Evolutionary conservation across 2,797 vertebrate genomes (phyloP), one percentile per base, ranked within the genome.

Genomic region (Muscicapa comitata): DNA sequence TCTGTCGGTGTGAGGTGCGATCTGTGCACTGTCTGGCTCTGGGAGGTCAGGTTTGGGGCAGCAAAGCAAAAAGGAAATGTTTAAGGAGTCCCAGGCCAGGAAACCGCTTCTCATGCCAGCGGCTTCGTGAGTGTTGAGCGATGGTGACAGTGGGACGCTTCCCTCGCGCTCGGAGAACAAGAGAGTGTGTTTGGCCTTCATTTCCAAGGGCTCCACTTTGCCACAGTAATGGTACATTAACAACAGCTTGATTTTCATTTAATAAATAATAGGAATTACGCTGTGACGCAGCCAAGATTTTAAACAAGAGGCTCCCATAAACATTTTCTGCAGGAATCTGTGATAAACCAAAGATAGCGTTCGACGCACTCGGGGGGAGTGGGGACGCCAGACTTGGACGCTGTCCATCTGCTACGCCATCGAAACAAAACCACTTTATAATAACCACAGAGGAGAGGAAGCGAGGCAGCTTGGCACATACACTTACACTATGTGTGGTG

Each of bases 341-440:
- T 3, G 76, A 95, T 96, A 95, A 97, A 96, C 87, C 81, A 86
- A 95, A 95, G 95, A 81, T 65, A 94, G 86, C 0, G 1, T 78
- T 78, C 54, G 58, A 61, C 0, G 3, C 51, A 48, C 75, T 80
- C 1, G 12, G 68, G 80, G 81, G 47, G 81, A 85, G 77, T 4
- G 58, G 81, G 93, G 91, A 96, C 8, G 51, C 91, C 87, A 88
- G 91, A 63, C 91, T 94, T 97, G 96, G 96, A 94, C 8, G 45
- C 40, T 58, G 90, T 96, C 96, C 95, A 95, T 96, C 95, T 62
- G 66, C 90, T 95, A 93, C 55, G 17, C 94, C 95, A 91, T 54
- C 73, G 91, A 94, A 97, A 97, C 72, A 93, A 96, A 97, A 96
- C 95, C 93, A 96, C 94, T 97, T 83, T 94, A 78, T 88, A 95